Base-by-base conservation (phyloP, 1,140 invertebrate species). In the Drosophila miranda region DNA sequence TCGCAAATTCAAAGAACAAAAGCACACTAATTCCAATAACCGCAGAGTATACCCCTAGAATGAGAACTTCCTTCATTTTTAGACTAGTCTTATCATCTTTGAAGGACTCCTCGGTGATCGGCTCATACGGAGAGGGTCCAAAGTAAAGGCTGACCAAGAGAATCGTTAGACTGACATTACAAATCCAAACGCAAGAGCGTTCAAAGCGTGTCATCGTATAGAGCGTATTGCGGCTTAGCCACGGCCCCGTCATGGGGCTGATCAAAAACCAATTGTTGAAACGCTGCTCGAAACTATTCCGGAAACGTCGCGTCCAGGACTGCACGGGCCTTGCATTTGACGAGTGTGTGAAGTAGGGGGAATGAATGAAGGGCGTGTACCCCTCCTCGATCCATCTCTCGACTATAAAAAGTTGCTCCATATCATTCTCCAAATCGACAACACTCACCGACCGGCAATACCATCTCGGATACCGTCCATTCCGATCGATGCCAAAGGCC, bases 381-480 rank as follows among this genome's bases (percentile, higher is more conserved):
- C 62, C 62, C 8, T 6, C 0, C 3, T 30, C 7, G 26, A 76
- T 44, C 73, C 73, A 76, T 0, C 43, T 45, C 1, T 76, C 48
- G 1, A 76, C 52, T 1, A 52, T 13, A 9, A 76, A 76, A 0
- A 62, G 16, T 11, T 76, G 73, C 6, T 75, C 34, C 0, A 19
- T 8, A 5, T 52, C 43, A 0, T 8, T 11, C 9, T 56, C 7
- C 16, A 51, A 7, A 45, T 76, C 73, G 9, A 56, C 21, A 0
- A 76, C 16, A 3, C 42, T 61, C 0, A 76, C 26, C 0, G 72
- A 19, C 11, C 63, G 52, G 21, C 73, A 76, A 23, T 61, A 76
- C 73, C 73, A 76, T 0, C 55, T 56, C 0, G 73, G 73, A 57
- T 69, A 76, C 3, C 73, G 53, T 0, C 73, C 73, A 6, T 42